These are phyloP conservation scores for Plodia interpunctella DNA, from an alignment of 1,140 invertebrate species.

Conservation along the genomic window DNA sequence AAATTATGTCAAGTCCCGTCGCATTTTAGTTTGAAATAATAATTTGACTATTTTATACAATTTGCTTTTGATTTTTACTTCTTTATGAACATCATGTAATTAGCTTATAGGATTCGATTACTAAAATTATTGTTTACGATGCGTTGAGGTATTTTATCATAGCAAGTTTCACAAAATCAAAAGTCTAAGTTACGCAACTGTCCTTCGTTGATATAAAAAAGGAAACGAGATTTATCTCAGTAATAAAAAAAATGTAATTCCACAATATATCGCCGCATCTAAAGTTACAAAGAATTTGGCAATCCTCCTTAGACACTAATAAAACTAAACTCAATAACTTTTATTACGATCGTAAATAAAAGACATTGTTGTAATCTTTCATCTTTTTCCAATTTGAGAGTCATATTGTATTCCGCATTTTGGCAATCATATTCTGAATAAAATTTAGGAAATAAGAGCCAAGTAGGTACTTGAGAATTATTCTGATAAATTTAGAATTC, in stretches of 20 bases:
- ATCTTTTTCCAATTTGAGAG: slow-evolving; percentile 5
- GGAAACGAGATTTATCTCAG: slow-evolving; percentile 1
- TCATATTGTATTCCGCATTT: not conserved
- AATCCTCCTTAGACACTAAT: slow-evolving; percentile 1
- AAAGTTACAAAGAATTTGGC: slow-evolving; percentile 4
- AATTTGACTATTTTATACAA: no score
- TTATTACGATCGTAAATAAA: slow-evolving; percentile 1
- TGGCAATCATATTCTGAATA: not conserved
- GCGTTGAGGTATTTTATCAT: no score
- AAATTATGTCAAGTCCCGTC: no score
- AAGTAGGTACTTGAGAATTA: no score
- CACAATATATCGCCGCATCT: not conserved
- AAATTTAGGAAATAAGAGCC: not conserved
- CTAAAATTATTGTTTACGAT: no score
- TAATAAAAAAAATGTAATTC: not conserved
- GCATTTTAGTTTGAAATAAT: no score
- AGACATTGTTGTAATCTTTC: slow-evolving; percentile 2
- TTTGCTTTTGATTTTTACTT: no score
- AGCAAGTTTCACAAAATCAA: no score
- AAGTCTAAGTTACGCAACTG: not conserved
- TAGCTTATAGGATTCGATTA: no score
- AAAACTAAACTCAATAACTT: slow-evolving; percentile 7
- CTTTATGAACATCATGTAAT: no score
- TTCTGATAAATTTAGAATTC: no score
- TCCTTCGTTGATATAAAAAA: not conserved